Conservation (phyloP, 2,113 vertebrate genomes). For the Enhydra lutris region DNA sequence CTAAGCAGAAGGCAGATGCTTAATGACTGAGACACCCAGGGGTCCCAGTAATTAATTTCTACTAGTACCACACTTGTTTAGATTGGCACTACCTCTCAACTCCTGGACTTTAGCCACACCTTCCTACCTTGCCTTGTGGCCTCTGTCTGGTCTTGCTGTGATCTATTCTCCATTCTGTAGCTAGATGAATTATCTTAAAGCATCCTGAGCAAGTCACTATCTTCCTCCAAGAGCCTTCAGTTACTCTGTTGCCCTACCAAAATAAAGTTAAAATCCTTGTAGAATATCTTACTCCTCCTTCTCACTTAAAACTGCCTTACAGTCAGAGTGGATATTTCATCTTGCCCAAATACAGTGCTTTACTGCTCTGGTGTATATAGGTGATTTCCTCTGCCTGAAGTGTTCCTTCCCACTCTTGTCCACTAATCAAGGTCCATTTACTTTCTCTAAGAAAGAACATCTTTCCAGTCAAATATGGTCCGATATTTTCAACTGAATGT, state of each 20-base stretch:
- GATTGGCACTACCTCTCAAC: neutral
- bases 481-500: neutral
- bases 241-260: neutral
- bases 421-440: neutral
- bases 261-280: neutral
- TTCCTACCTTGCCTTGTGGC: neutral
- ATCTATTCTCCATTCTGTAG: constrained; percentile 35
- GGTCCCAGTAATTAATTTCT: neutral
- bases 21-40: too few relatives aligned
- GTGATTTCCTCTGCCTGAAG: neutral
- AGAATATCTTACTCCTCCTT: neutral
- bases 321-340: neutral
- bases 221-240: neutral
- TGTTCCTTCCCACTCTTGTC: neutral
- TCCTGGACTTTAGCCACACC: neutral
- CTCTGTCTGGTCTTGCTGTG: neutral
- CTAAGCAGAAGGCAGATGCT: too few relatives aligned
- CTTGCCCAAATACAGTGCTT: neutral
- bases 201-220: neutral
- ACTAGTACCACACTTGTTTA: neutral
- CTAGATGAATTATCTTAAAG: constrained; percentile 3
- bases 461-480: neutral
- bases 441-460: constrained; percentile 24
- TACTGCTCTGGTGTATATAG: neutral
- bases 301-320: constrained; percentile 14